These are phyloP conservation scores for Martes flavigula DNA, from an alignment of 2,797 vertebrate genomes.

Conservation along the genomic window DNA sequence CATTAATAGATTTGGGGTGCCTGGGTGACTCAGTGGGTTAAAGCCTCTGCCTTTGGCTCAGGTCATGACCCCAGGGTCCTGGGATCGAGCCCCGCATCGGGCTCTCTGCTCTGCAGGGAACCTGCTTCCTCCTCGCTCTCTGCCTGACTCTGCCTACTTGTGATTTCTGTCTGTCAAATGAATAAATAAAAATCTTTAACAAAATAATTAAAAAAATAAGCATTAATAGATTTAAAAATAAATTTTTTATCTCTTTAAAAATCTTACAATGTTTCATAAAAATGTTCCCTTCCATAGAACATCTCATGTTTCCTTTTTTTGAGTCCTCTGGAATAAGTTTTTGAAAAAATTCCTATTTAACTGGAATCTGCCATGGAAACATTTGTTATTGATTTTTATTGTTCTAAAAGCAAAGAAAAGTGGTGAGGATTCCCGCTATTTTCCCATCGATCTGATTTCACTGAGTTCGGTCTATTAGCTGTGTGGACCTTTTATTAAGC, in stretches of 20 bases:
- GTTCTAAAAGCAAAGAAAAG: not conserved
- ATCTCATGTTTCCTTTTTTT: too few species aligned
- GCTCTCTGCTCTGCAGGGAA: too few species aligned
- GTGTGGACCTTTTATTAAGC: not conserved
- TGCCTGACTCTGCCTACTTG: too few species aligned
- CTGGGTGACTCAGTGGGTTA: too few species aligned
- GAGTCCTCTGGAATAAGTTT: not conserved
- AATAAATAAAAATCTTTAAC: too few species aligned
- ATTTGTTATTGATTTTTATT: not conserved
- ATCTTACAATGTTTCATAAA: not conserved
- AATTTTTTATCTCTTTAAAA: not conserved
- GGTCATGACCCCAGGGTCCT: too few species aligned
- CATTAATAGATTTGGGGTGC: accelerated
- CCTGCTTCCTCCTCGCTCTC: too few species aligned
- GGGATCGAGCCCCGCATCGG: too few species aligned
- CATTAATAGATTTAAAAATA: accelerated
- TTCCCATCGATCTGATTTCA: not conserved
- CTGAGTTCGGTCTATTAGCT: not conserved
- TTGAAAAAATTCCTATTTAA: not conserved
- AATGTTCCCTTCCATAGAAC: accelerated
- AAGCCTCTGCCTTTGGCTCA: too few species aligned
- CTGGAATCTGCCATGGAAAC: not conserved
- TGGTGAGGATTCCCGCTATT: not conserved
- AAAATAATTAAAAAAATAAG: too few species aligned
- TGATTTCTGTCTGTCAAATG: too few species aligned